Evolutionary conservation across 2,888 invertebrate species (phyloP).

Genomic region (Parthenolecanium corni): DNA sequence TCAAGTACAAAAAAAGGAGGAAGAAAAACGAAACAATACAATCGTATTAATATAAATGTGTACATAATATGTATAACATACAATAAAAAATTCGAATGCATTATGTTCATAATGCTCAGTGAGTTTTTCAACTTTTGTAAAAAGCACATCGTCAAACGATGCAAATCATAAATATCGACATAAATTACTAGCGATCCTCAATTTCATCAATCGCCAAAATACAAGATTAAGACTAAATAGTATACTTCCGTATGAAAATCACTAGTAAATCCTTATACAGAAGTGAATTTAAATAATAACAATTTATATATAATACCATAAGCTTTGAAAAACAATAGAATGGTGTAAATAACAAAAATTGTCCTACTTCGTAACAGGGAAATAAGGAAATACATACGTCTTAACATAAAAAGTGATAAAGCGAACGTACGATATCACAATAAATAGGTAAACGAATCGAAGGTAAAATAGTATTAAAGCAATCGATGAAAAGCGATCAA

Average conservation of each 20-base stretch:
- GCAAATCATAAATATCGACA: not conserved
- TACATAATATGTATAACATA: slow-evolving; percentile 30
- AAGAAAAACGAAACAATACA: slow-evolving; percentile 6
- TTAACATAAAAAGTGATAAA: not conserved
- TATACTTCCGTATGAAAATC: not conserved
- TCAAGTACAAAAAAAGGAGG: not conserved
- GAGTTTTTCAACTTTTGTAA: not conserved
- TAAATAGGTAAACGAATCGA: slow-evolving; percentile 3
- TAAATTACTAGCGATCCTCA: slow-evolving; percentile 1
- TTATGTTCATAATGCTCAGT: slow-evolving; percentile 21
- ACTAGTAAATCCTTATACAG: not conserved
- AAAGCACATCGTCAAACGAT: slow-evolving; percentile 1
- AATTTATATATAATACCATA: slow-evolving; percentile 2
- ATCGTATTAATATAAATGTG: slow-evolving; percentile 24
- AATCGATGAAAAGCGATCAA: not conserved
- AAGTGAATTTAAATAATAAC: not conserved
- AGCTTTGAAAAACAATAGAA: not conserved
- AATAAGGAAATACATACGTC: too few species aligned
- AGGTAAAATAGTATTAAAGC: too few species aligned
- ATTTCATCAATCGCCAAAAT: not conserved
- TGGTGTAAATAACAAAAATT: too few species aligned
- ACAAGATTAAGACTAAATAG: too few species aligned
- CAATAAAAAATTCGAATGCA: slow-evolving; percentile 25
- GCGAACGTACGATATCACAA: slow-evolving; percentile 4
- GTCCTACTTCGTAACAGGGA: too few species aligned